A percentile compares a stretch with the other conserved stretches of the same genome.
phyloP scores from a whole-genome alignment of 2,113 vertebrate species.

The Mobula birostris region DNA sequence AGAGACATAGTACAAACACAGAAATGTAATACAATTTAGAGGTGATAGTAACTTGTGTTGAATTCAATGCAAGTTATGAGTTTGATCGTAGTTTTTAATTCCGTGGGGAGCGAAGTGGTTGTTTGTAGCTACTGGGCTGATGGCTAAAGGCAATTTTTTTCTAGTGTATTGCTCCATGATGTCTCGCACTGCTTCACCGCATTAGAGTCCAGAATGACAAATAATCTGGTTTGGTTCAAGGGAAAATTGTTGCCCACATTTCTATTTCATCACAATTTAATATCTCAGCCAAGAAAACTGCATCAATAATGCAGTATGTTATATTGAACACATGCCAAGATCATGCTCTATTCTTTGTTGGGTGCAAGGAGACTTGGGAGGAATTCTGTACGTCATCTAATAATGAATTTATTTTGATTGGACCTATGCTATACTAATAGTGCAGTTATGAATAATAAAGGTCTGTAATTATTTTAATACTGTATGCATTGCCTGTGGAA shows the following conservation, averaged over 20 bases:
- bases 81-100: not conserved
- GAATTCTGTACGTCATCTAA: not conserved
- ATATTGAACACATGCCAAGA: not conserved
- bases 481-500: not conserved
- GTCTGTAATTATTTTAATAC: not conserved
- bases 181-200: not conserved
- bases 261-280: not conserved
- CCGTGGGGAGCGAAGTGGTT: not conserved
- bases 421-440: not conserved
- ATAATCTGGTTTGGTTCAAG: not conserved
- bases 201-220: not conserved
- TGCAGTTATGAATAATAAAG: not conserved
- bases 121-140: not conserved
- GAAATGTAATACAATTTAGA: not conserved
- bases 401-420: not conserved
- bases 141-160: not conserved
- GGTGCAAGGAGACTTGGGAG: not conserved
- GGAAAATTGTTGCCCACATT: not conserved
- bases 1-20: no score
- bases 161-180: not conserved
- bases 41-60: not conserved
- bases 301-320: not conserved
- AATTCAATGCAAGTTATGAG: not conserved
- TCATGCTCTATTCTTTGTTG: not conserved
- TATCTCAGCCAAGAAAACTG: not conserved